Evolutionary conservation across 2,113 vertebrate species (phyloP), one percentile per base, ranked within the genome.

Genomic region (Melanostigma gelatinosum): DNA sequence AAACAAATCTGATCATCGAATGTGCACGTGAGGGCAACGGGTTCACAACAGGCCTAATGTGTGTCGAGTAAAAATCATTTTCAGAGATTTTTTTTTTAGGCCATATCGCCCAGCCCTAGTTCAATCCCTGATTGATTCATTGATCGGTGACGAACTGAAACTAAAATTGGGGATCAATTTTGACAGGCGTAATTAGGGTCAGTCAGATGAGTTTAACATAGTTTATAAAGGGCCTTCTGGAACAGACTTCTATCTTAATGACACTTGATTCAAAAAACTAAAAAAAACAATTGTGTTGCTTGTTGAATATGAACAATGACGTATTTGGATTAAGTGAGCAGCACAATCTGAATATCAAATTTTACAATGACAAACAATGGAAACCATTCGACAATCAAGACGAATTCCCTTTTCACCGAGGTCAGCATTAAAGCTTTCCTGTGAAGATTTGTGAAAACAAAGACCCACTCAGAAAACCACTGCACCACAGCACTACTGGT

Each of bases 21-120:
- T 0, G 72, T 46, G 36, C 38, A 44, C 34, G 34, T 15, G 29
- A 75, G 61, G 72, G 57, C 54, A 76, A 10, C 2, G 3, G 40
- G 60, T 84, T 71, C 54, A 40, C 64, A 68, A 10, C 22, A 58
- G 72, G 64, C 75, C 62, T 76, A 57, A 79, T 87, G 82, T 55
- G 44, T 20, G 57, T 12, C 80, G 84, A 91, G 55, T 88, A 83
- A 91, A 80, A 79, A n/a, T n/a, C n/a, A n/a, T n/a, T n/a, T n/a
- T n/a, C n/a, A n/a, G n/a, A n/a, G n/a, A n/a, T n/a, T n/a, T n/a
- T n/a, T n/a, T n/a, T n/a, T n/a, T n/a, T n/a, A n/a, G n/a, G n/a
- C n/a, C n/a, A n/a, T n/a, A n/a, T n/a, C n/a, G n/a, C n/a, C n/a
- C n/a, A n/a, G n/a, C n/a, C n/a, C n/a, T n/a, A n/a, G n/a, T n/a